These are phyloP conservation scores for Eudyptes chrysolophus DNA, from an alignment of 2,113 vertebrate genomes.

Conservation along the genomic window DNA sequence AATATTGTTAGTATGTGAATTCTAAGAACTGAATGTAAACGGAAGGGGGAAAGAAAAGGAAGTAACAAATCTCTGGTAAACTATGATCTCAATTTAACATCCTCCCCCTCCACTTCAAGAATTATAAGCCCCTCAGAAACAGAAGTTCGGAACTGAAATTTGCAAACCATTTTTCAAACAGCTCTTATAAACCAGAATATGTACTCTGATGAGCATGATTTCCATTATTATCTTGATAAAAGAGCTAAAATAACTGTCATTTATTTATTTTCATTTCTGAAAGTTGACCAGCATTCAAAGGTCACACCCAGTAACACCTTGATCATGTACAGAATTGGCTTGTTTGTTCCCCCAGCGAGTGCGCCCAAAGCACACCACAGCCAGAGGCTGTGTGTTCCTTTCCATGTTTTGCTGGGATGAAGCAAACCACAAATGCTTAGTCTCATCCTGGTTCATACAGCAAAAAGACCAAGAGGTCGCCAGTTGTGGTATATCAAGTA, in stretches of 20 bases:
- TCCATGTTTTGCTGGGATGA: neutral
- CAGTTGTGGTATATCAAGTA: neutral
- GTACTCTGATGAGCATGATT: neutral
- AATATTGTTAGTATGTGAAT: neutral
- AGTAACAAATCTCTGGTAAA: neutral
- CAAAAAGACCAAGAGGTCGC: neutral
- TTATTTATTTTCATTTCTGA: neutral
- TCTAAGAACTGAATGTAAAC: neutral
- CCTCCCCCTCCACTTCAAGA: neutral
- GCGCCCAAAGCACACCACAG: accelerated
- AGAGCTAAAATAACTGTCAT: neutral
- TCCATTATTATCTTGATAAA: neutral
- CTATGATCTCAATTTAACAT: neutral
- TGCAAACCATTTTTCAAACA: neutral
- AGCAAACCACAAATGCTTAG: neutral
- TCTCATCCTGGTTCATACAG: neutral
- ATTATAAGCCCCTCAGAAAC: neutral
- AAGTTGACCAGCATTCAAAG: neutral
- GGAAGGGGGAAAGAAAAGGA: neutral
- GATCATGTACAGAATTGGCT: accelerated
- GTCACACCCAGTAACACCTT: neutral
- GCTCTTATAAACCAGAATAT: neutral
- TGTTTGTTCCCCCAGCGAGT: accelerated
- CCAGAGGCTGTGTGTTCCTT: neutral
- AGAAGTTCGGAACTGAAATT: neutral